Conservation (phyloP, 2,888 invertebrate genomes). For the Drosophila barbarae region DNA sequence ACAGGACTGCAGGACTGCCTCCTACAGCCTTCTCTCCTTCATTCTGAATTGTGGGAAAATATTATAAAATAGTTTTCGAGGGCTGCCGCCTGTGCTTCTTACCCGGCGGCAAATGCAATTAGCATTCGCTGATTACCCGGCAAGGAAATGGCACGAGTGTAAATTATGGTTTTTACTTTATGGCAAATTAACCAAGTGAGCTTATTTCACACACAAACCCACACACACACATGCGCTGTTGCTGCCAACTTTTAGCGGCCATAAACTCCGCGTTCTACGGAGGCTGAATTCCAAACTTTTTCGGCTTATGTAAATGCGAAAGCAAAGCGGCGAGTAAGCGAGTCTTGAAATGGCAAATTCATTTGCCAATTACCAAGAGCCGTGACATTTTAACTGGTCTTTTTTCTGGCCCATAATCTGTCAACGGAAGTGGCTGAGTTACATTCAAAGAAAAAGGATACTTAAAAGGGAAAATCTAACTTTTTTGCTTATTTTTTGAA, state of each 20-base stretch:
- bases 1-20: constrained; percentile 1
- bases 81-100: constrained; percentile 12
- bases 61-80: constrained; percentile 52
- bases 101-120: constrained; percentile 61
- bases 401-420: constrained; percentile 8
- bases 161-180: constrained; percentile 61
- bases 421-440: constrained; percentile 9
- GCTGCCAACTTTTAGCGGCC: constrained; percentile 23
- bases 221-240: constrained; percentile 5
- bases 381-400: constrained; percentile 27
- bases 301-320: constrained; percentile 25
- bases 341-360: constrained; percentile 30
- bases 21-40: constrained; percentile 20
- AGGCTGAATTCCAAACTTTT: constrained; percentile 33
- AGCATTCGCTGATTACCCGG: constrained; percentile 53
- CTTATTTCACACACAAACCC: constrained; percentile 13
- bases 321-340: constrained; percentile 17
- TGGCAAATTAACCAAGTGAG: constrained; percentile 53
- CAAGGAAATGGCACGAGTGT: constrained; percentile 56
- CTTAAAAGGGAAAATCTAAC: not conserved
- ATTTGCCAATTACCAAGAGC: constrained; percentile 13
- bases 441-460: not conserved
- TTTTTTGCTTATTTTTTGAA: no score
- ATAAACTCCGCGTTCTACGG: constrained; percentile 34
- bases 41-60: constrained; percentile 58